Base-by-base conservation (phyloP, 2,113 vertebrate genomes). In the Peucedramus taeniatus region DNA sequence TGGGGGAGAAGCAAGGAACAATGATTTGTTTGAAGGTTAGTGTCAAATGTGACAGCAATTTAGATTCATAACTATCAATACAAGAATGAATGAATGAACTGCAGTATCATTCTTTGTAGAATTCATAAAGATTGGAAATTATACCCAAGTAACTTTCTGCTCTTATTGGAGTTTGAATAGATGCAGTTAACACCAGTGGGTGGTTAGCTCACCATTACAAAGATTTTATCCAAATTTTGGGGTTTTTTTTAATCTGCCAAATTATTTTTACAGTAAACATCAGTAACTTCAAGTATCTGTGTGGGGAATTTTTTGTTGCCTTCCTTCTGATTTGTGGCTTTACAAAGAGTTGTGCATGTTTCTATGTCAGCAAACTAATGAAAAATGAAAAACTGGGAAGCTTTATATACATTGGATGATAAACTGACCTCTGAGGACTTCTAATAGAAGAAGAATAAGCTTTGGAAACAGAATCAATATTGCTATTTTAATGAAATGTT, bases 401-500 rank as follows among this genome's bases (percentile, higher is more conserved):
- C 23, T 95, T 50, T 69, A 14, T 30, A 30, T 64, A 64, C n/a
- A 71, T 35, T 12, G 4, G 7, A 33, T 76, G 5, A 20, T 64
- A 88, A 93, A 79, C 4, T 56, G 54, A 83, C 15, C 31, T 57
- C 90, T 86, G 77, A 78, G 13, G 15, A 40, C 66, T 50, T 83
- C 45, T 70, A 89, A 78, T 17, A 63, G 65, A 66, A 42, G n/a
- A 90, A 90, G 49, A 88, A 93, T 87, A 44, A 65, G 17, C 49
- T 76, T 87, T 87, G 57, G 69, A 93, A 95, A 31, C 17, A 76
- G 60, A 94, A 79, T 59, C 47, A 76, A 49, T 93, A 85, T 78
- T 89, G 49, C 7, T 88, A 60, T 93, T 89, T 94, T 86, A 96
- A 95, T 65, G 57, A 97, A 42, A 77, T 44, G 33, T 66, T 60